A percentile compares a stretch with the other conserved stretches of the same genome.
Conservation (phyloP, 2,113 vertebrate species). For the Hippopotamus amphibius region DNA sequence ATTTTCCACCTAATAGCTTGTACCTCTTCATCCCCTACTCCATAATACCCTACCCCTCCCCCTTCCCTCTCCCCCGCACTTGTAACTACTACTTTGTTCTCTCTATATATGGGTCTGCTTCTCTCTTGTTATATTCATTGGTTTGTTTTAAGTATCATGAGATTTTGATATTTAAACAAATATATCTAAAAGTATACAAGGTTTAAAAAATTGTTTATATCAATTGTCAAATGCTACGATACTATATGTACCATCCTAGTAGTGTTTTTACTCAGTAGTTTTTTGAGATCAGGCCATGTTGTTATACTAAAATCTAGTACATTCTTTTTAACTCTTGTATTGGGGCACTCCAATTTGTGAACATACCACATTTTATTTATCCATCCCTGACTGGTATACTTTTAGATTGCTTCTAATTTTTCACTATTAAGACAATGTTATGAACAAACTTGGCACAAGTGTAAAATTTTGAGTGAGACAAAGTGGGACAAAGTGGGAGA, state of each 20-base stretch:
- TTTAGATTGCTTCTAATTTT: conserved; percentile 1
- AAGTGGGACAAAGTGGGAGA: too few species aligned
- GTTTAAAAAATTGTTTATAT: background rate
- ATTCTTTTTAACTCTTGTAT: background rate
- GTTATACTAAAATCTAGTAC: background rate
- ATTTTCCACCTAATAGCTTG: background rate
- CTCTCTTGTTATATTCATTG: background rate
- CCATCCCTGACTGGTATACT: background rate
- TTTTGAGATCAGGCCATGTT: background rate
- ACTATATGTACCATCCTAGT: background rate
- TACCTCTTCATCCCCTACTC: background rate
- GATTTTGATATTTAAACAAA: conserved; percentile 28
- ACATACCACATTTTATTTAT: background rate
- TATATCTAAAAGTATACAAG: background rate
- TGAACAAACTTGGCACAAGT: background rate
- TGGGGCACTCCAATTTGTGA: background rate
- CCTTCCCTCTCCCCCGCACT: background rate
- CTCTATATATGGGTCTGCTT: background rate
- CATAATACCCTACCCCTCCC: background rate
- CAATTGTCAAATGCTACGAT: background rate
- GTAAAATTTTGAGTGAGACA: background rate
- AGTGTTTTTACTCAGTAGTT: background rate
- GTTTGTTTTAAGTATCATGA: background rate
- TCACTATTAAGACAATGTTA: background rate
- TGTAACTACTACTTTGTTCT: background rate